Evolutionary conservation across 2,113 vertebrate genomes (phyloP), one percentile per base, ranked within the genome.

Genomic region (Macquaria australasica): DNA sequence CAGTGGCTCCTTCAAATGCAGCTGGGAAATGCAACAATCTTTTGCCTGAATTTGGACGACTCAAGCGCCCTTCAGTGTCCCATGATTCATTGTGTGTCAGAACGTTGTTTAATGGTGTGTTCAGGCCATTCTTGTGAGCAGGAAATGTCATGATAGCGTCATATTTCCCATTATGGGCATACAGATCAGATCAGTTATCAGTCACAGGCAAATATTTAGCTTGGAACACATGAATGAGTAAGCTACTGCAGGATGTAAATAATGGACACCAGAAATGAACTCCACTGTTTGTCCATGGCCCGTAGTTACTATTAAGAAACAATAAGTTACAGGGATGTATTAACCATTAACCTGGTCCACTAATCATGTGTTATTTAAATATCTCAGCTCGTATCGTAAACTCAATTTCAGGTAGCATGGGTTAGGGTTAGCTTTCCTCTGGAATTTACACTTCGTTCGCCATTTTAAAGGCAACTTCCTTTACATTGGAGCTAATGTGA

Each of bases 151-250:
- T 51, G 18, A 43, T 39, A 0, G 0, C 3, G 10, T 14, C 10
- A 2, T 50, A 59, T 60, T 59, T 21, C 31, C 1, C 0, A 20
- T n/a, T 68, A 23, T 60, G 68, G 68, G 63, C 25, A 67, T 50
- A n/a, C 23, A 6, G 14, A 5, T 50, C n/a, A n/a, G n/a, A n/a
- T n/a, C n/a, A 3, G 5, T 15, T 15, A 62, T 60, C 28, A 37
- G 34, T 53, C 66, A 45, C 20, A 25, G 16, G 25, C 45, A 66
- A 73, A 84, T 72, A 55, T 73, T 72, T 64, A 15, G 37, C 45
- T 14, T 20, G 16, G 1, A 67, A 12, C 1, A n/a, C 11, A 59
- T 11, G 25, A 45, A 14, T 69, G 64, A 37, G 20, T 20, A 6
- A 28, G 8, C 14, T 21, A 4, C 34, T 37, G 41, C 39, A 75